Evolutionary conservation across 2,113 vertebrate genomes (phyloP).

Genomic region (Salvator merianae): DNA sequence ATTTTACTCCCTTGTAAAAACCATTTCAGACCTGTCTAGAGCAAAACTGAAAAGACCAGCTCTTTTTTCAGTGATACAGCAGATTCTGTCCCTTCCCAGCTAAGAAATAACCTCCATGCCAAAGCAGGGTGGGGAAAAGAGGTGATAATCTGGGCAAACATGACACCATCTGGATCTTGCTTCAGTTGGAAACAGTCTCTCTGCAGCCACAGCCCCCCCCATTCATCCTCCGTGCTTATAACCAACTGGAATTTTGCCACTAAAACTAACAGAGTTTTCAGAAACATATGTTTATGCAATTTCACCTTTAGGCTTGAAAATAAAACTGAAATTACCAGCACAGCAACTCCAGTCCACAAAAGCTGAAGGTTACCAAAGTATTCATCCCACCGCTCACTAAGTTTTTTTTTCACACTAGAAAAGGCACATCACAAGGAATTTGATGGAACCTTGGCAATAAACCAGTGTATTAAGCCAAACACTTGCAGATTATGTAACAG

Average conservation of each 20-base stretch:
- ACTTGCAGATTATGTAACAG: not conserved
- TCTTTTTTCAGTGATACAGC: not conserved
- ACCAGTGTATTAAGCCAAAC: not conserved
- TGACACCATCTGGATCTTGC: not conserved
- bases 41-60: not conserved
- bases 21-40: not conserved
- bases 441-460: not conserved
- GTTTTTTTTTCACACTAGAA: not conserved
- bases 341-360: not conserved
- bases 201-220: not conserved
- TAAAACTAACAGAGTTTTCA: too few species aligned
- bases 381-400: not conserved
- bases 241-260: not conserved
- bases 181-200: not conserved
- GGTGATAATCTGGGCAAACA: not conserved
- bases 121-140: not conserved
- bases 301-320: not conserved
- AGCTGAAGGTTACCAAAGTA: not conserved
- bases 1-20: not conserved
- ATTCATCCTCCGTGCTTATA: not conserved
- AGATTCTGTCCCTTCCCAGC: too few species aligned
- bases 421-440: not conserved
- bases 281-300: not conserved
- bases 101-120: not conserved
- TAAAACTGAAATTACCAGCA: not conserved